Base-by-base conservation (phyloP, 2,888 invertebrate genomes). In the Noctua comes region DNA sequence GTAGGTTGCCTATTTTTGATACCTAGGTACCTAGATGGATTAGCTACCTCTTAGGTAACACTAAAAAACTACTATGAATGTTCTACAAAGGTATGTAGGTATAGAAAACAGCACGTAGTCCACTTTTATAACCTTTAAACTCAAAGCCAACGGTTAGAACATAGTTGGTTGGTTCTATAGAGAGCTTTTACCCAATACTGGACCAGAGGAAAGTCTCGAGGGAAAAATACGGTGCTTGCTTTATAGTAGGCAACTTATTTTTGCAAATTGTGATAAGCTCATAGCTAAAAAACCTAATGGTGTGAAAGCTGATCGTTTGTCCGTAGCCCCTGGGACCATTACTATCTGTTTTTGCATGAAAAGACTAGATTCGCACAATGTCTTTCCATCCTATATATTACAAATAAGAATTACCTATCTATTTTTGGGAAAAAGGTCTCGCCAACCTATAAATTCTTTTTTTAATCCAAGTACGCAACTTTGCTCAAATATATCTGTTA, bases 261-360 rank as follows among this genome's bases (percentile, higher is more conserved):
- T 92, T 88, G 90, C 88, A 80, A 90, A 91, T 93, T 91, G 92
- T 90, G 93, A 92, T 92, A 93, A 91, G 91, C 90, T 90, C 88
- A 86, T 83, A 90, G 91, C 92, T 90, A 92, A 91, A 91, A 92
- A 93, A 90, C 90, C 69, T 92, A 94, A 94, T 95, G 94, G 93
- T 82, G 91, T 90, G 94, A 92, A 92, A 93, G 91, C 88, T 90
- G 91, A 92, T 92, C 91, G 88, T 91, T 91, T 93, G 92, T 91
- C 92, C 88, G 87, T 85, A 88, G 90, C 91, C 88, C 90, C 91
- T 90, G 87, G 86, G 85, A 88, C 77, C 86, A 90, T 84, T 90
- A 88, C 87, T 88, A 89, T 88, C 90, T 89, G 89, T 89, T 88
- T 92, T 92, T 92, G 90, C 91, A 92, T 91, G 91, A 93, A 92